A percentile compares a stretch with the other conserved stretches of the same genome.
Evolutionary conservation across 2,888 invertebrate species (phyloP).

Genomic region (Allophyes oxyacanthae): DNA sequence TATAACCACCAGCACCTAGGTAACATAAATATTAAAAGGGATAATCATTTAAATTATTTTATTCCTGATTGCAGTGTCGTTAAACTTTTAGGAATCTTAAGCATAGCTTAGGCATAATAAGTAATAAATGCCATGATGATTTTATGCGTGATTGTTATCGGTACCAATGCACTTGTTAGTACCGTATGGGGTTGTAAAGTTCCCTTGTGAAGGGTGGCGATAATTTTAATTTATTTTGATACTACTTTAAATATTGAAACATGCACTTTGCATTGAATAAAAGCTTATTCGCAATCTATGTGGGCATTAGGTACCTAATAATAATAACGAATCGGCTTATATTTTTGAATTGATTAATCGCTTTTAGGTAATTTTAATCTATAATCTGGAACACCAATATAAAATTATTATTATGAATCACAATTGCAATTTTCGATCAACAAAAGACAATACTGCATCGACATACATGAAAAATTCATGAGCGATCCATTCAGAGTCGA

Average conservation of each 20-base stretch:
- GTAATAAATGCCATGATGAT: constrained; percentile 10
- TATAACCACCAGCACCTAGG: too few species aligned
- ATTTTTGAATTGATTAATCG: too few species aligned
- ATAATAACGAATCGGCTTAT: too few species aligned
- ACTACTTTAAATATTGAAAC: not conserved
- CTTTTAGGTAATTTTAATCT: too few species aligned
- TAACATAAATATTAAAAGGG: too few species aligned
- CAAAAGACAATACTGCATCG: constrained; percentile 50
- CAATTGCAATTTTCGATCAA: constrained; percentile 36
- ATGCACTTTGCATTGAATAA: not conserved
- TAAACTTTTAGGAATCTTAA: too few species aligned
- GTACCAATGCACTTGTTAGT: constrained; percentile 52
- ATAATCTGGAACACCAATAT: not conserved
- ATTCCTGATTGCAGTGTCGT: too few species aligned
- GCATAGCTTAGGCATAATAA: too few species aligned
- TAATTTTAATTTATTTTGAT: constrained; percentile 12
- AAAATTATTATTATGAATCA: constrained; percentile 21
- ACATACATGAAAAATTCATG: constrained; percentile 54
- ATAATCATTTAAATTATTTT: too few species aligned
- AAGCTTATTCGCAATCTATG: too few species aligned
- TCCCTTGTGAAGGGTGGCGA: constrained; percentile 26
- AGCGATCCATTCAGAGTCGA: constrained; percentile 49
- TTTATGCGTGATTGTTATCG: constrained; percentile 41
- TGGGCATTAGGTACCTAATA: too few species aligned
- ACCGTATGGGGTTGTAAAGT: constrained; percentile 43